A percentile compares a stretch with the other conserved stretches of the same genome.
phyloP scores from a whole-genome alignment of 1,140 invertebrate species.

The Epicauta chinensis region DNA sequence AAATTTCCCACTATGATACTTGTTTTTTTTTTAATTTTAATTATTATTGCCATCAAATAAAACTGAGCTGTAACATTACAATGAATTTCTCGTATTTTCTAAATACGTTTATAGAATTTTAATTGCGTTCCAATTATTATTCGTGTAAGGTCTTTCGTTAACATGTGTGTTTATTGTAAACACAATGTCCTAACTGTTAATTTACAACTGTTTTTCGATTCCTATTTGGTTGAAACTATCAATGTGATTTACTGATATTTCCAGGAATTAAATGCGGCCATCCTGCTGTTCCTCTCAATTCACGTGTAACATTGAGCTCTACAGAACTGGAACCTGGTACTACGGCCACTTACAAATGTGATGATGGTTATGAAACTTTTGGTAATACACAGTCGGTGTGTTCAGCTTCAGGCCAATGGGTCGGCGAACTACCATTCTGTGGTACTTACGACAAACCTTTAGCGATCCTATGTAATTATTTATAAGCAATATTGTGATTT shows the following conservation, averaged over 20 bases:
- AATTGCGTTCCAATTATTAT: too few relatives aligned
- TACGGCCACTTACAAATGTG: slow-evolving; percentile 71
- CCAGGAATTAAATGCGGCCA: slow-evolving; percentile 61
- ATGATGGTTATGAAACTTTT: slow-evolving; percentile 72
- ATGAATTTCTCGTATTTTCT: too few relatives aligned
- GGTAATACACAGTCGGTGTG: slow-evolving; percentile 59
- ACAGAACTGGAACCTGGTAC: slow-evolving; percentile 51
- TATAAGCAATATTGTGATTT: slow-evolving; percentile 2
- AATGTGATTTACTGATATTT: slow-evolving; percentile 30
- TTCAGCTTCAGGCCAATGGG: slow-evolving; percentile 64
- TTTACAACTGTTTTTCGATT: neutral
- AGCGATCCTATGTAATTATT: neutral
- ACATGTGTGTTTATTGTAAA: slow-evolving; percentile 1
- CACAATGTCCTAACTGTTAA: neutral
- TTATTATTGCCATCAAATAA: too few relatives aligned
- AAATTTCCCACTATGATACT: too few relatives aligned
- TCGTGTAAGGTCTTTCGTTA: too few relatives aligned
- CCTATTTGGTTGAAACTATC: too few relatives aligned
- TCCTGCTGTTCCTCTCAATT: slow-evolving; percentile 77
- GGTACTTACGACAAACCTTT: slow-evolving; percentile 49
- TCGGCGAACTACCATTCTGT: slow-evolving; percentile 74
- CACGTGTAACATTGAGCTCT: slow-evolving; percentile 55
- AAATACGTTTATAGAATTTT: too few relatives aligned
- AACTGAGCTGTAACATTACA: too few relatives aligned
- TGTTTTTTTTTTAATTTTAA: too few relatives aligned